A percentile compares a stretch with the other conserved stretches of the same genome.
Evolutionary conservation across 2,888 invertebrate species (phyloP).

Genomic region (Criorhina ranunculi): DNA sequence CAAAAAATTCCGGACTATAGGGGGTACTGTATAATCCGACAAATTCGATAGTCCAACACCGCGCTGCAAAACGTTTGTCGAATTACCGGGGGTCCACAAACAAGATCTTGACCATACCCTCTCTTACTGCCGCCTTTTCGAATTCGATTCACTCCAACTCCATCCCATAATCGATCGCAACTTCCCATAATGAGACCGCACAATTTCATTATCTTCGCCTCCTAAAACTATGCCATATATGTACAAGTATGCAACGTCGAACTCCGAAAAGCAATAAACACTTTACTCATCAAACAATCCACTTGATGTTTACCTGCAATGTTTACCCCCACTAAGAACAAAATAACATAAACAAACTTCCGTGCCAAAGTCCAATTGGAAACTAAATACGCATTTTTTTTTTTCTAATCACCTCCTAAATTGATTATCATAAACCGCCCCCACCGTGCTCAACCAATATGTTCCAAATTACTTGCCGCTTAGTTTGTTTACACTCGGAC

Average conservation of each 20-base stretch:
- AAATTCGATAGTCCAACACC: too few relatives aligned
- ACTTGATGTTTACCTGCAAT: conserved; percentile 13
- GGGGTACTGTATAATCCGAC: too few relatives aligned
- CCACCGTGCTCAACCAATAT: not conserved
- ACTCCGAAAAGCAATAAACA: conserved; percentile 16
- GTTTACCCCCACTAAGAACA: not conserved
- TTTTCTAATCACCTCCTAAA: conserved; percentile 52
- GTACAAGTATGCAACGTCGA: not conserved
- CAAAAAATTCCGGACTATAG: too few relatives aligned
- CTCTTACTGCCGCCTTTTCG: too few relatives aligned
- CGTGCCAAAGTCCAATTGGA: conserved; percentile 51
- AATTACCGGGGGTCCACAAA: too few relatives aligned
- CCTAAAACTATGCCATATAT: conserved; percentile 36
- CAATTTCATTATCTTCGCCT: not conserved
- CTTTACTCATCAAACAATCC: conserved; percentile 6
- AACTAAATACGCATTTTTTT: conserved; percentile 60
- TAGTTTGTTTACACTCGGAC: conserved; percentile 33
- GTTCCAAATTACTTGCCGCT: not conserved
- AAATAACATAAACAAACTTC: conserved; percentile 36
- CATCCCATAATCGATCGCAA: conserved; percentile 1
- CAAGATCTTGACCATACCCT: too few relatives aligned
- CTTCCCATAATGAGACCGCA: not conserved
- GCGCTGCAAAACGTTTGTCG: too few relatives aligned
- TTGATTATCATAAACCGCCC: conserved; percentile 25
- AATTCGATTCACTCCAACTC: not conserved